Conservation (phyloP, 2,113 vertebrate genomes). For the Pachypanchax playfairii region DNA sequence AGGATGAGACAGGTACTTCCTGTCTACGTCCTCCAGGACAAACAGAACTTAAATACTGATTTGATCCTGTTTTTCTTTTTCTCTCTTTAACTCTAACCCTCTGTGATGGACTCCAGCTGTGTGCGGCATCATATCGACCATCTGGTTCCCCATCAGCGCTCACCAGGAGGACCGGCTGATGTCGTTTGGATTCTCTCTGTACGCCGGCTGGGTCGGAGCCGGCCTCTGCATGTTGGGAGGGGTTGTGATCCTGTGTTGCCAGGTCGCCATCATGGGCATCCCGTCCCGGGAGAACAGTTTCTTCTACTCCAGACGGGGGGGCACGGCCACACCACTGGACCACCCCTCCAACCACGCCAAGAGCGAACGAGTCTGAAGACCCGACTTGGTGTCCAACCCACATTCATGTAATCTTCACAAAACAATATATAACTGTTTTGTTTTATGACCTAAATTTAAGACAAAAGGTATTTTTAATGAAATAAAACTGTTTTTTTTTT, state of each 20-base stretch:
- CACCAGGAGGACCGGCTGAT: slow-evolving; percentile 86
- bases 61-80: not conserved
- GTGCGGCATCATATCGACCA: slow-evolving; percentile 85
- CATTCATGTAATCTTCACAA: no score
- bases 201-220: slow-evolving; percentile 91
- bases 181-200: slow-evolving; percentile 93
- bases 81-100: not conserved
- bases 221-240: slow-evolving; percentile 89
- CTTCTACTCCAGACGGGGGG: slow-evolving; percentile 88
- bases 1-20: slow-evolving; percentile 19
- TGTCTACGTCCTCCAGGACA: slow-evolving; percentile 7
- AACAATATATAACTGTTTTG: not conserved
- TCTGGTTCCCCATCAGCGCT: slow-evolving; percentile 92
- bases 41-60: not conserved
- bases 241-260: slow-evolving; percentile 84
- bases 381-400: no score
- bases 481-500: not conserved
- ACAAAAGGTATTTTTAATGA: not conserved
- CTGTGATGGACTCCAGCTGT: no score
- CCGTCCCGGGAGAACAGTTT: slow-evolving; percentile 85
- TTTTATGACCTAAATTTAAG: not conserved
- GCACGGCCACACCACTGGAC: slow-evolving; percentile 54
- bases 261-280: slow-evolving; percentile 54
- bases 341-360: slow-evolving; percentile 89
- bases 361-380: slow-evolving; percentile 86